These are phyloP conservation scores for Silurus lanzhouensis DNA, from an alignment of 2,797 vertebrate species.

Conservation along the genomic window DNA sequence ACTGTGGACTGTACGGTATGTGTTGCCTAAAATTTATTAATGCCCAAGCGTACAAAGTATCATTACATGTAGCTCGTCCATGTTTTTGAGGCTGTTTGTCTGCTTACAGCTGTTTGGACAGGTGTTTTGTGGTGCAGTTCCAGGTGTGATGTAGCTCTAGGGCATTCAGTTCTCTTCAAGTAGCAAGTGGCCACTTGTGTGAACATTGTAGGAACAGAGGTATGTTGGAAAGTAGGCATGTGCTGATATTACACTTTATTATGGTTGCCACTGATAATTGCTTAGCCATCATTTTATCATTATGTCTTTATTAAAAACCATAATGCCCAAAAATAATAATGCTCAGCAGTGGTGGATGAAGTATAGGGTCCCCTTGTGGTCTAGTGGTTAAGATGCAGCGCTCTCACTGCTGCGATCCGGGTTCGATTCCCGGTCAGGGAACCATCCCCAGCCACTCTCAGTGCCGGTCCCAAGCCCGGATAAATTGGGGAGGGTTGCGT, in stretches of 20 bases:
- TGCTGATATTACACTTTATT: neutral
- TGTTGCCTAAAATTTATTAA: neutral
- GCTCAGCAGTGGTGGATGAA: neutral
- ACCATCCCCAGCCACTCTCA: too few species aligned
- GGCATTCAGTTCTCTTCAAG: slow-evolving; percentile 17
- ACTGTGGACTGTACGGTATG: neutral
- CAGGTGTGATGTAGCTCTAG: slow-evolving; percentile 35
- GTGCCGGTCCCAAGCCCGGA: too few species aligned
- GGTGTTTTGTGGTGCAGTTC: slow-evolving; percentile 23
- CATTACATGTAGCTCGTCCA: neutral
- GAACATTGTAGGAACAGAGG: neutral
- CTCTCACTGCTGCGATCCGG: too few species aligned
- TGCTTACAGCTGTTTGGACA: slow-evolving; percentile 25
- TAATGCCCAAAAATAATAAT: neutral
- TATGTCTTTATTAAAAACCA: neutral
- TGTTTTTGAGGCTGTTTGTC: slow-evolving; percentile 18
- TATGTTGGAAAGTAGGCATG: neutral
- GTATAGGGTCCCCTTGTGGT: too few species aligned
- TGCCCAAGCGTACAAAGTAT: neutral
- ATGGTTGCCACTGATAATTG: neutral
- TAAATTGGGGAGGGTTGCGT: too few species aligned
- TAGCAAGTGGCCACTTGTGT: slow-evolving; percentile 42
- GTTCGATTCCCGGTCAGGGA: too few species aligned
- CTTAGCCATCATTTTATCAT: neutral
- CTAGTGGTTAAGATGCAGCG: too few species aligned